A percentile compares a stretch with the other conserved stretches of the same genome.
These are phyloP conservation scores for Stenchaetothrips biformis DNA, from an alignment of 2,888 invertebrate genomes.

Conservation along the genomic window DNA sequence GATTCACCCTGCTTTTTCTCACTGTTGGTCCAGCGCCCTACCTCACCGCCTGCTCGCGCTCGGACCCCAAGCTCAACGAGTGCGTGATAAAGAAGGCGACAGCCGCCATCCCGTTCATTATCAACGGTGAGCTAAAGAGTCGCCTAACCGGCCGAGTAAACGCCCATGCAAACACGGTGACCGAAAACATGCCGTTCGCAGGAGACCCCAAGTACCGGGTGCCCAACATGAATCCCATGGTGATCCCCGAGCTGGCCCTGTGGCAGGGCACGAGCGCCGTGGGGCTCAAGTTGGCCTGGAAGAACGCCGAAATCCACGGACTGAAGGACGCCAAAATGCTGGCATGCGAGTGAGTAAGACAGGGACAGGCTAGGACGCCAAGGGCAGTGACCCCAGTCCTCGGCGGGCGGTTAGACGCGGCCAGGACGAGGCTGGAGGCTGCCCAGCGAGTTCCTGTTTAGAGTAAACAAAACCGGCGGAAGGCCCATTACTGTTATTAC, in stretches of 20 bases:
- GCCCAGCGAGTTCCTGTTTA: too few species aligned
- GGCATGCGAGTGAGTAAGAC: constrained; percentile 36
- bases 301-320: constrained; percentile 38
- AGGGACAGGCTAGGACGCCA: too few species aligned
- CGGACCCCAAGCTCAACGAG: constrained; percentile 40
- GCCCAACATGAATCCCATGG: constrained; percentile 39
- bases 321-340: constrained; percentile 37
- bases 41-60: constrained; percentile 40
- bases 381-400: too few species aligned
- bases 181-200: constrained; percentile 27
- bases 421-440: too few species aligned
- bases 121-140: not conserved
- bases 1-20: not conserved
- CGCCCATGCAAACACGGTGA: not conserved
- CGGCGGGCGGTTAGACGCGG: too few species aligned
- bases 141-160: not conserved
- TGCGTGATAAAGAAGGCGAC: constrained; percentile 40
- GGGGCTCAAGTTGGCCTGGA: constrained; percentile 37
- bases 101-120: constrained; percentile 38
- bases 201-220: constrained; percentile 40
- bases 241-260: constrained; percentile 38
- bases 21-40: constrained; percentile 38
- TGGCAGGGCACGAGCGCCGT: constrained; percentile 39
- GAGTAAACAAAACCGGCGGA: too few species aligned
- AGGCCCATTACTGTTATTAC: too few species aligned